phyloP scores from a whole-genome alignment of 2,888 invertebrate species.

The Pandemis heparana region DNA sequence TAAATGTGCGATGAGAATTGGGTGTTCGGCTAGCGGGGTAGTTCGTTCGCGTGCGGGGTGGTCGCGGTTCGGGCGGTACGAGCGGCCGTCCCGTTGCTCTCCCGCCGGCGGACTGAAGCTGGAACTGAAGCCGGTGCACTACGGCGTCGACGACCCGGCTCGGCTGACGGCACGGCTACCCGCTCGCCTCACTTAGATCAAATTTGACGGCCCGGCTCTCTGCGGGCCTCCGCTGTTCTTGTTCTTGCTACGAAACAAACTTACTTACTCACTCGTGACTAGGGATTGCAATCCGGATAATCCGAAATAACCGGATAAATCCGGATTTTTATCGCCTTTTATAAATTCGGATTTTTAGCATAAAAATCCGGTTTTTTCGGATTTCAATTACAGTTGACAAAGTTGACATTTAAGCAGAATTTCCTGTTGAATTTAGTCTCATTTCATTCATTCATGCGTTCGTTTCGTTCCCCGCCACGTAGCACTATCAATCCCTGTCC shows the following conservation, averaged over 20 bases:
- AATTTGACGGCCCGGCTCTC: slow-evolving; percentile 47
- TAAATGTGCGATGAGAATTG: slow-evolving; percentile 23
- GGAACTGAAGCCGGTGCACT: slow-evolving; percentile 57
- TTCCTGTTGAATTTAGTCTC: too few relatives aligned
- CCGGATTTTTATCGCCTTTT: too few relatives aligned
- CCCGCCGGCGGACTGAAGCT: slow-evolving; percentile 63
- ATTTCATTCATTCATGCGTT: too few relatives aligned
- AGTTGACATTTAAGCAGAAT: too few relatives aligned
- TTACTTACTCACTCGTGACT: slow-evolving; percentile 32
- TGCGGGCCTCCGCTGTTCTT: slow-evolving; percentile 29
- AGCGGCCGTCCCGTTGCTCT: slow-evolving; percentile 61
- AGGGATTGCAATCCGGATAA: too few relatives aligned
- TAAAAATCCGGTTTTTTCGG: too few relatives aligned
- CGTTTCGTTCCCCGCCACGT: too few relatives aligned
- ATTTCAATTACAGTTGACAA: too few relatives aligned
- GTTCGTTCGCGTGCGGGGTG: slow-evolving; percentile 38
- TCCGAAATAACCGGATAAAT: too few relatives aligned
- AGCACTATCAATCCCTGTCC: too few relatives aligned
- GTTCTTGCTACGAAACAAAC: slow-evolving; percentile 31
- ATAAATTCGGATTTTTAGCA: too few relatives aligned
- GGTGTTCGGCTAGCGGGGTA: slow-evolving; percentile 29
- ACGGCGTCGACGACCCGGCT: slow-evolving; percentile 51
- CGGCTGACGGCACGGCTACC: slow-evolving; percentile 49
- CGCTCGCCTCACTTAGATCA: slow-evolving; percentile 50
- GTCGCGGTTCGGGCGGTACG: slow-evolving; percentile 2